Conservation (phyloP, 2,888 invertebrate species). For the Trachelus troglodyta region DNA sequence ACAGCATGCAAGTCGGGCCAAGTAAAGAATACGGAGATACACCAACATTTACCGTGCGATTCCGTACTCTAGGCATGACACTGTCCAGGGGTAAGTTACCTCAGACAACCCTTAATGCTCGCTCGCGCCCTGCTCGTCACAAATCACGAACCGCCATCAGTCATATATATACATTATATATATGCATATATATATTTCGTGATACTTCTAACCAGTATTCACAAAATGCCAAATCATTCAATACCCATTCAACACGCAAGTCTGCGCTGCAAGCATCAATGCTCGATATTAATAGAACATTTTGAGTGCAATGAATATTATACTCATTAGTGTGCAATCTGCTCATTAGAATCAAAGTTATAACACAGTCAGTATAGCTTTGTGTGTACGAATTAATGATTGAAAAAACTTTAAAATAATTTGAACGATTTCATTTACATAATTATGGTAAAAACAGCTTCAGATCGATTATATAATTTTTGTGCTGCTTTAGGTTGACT, state of each 20-base stretch:
- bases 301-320: not conserved
- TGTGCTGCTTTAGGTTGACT: not conserved
- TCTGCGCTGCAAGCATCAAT: not conserved
- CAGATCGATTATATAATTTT: not conserved
- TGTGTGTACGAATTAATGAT: not conserved
- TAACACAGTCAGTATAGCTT: not conserved
- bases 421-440: not conserved
- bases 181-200: not conserved
- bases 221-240: not conserved
- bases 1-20: slow-evolving; percentile 67
- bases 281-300: not conserved
- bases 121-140: not conserved
- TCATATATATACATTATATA: not conserved
- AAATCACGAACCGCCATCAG: not conserved
- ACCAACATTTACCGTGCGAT: slow-evolving; percentile 63
- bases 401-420: not conserved
- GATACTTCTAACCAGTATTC: not conserved
- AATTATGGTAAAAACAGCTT: not conserved
- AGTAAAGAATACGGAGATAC: slow-evolving; percentile 65
- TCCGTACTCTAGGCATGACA: slow-evolving; percentile 64
- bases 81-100: slow-evolving; percentile 66
- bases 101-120: slow-evolving; percentile 46
- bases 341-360: not conserved
- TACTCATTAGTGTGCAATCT: not conserved
- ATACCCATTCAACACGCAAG: not conserved